Percentiles rank a stretch among this genome's conserved stretches.
Conservation (phyloP, 2,113 vertebrate species). For the Apaloderma vittatum region DNA sequence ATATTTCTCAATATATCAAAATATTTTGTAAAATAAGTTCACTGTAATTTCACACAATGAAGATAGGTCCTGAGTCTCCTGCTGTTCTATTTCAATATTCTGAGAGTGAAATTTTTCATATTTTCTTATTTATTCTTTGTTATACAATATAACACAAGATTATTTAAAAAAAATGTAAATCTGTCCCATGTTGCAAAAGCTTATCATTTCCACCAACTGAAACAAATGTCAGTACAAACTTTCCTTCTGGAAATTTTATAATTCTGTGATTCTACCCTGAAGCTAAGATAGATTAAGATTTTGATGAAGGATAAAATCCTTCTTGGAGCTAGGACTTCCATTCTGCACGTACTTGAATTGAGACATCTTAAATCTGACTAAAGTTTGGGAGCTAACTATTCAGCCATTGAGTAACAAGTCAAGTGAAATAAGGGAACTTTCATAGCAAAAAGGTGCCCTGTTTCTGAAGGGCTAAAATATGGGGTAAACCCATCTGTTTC, state of each 20-base stretch:
- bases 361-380: background rate
- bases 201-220: background rate
- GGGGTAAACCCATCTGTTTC: background rate
- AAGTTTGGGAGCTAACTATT: background rate
- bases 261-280: background rate
- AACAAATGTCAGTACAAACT: background rate
- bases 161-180: background rate
- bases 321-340: background rate
- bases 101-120: background rate
- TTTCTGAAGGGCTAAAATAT: background rate
- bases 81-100: background rate
- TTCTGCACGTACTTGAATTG: background rate
- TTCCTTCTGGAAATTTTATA: background rate
- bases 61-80: background rate
- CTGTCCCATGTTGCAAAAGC: background rate
- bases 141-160: background rate
- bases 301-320: background rate
- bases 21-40: background rate
- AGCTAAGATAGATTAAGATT: background rate
- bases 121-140: background rate
- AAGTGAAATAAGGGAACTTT: background rate
- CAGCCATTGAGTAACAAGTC: background rate
- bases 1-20: background rate
- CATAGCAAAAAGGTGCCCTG: background rate
- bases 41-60: background rate